A percentile compares a stretch with the other conserved stretches of the same genome.
Conservation (phyloP, 2,113 vertebrate species). For the Hippocampus comes region DNA sequence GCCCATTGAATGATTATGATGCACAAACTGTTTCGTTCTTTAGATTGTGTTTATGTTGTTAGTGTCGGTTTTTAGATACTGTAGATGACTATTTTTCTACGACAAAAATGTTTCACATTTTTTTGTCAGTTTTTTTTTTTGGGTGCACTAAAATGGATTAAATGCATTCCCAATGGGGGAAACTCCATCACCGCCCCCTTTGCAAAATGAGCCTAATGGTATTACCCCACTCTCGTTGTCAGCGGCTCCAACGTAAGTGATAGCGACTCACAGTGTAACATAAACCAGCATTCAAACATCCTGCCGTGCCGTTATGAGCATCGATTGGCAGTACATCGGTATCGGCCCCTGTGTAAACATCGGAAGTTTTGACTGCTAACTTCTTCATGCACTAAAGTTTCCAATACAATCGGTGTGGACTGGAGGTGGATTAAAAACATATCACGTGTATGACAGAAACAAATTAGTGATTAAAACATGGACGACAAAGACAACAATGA, state of each 20-base stretch:
- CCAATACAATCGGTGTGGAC: conserved; percentile 58
- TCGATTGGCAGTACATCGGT: conserved; percentile 70
- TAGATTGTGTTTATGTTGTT: no score
- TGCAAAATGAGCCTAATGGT: not conserved
- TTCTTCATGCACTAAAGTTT: conserved; percentile 71
- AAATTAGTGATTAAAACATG: conserved; percentile 34
- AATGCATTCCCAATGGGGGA: not conserved
- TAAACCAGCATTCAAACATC: conserved; percentile 44
- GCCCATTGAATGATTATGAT: no score
- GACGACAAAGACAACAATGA: not conserved
- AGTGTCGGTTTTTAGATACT: no score
- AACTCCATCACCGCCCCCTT: no score
- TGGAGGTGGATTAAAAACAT: conserved; percentile 55
- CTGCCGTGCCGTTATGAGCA: conserved; percentile 43
- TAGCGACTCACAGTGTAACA: conserved; percentile 43
- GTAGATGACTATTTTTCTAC: no score
- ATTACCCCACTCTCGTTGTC: not conserved
- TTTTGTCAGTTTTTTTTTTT: not conserved
- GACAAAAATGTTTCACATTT: no score
- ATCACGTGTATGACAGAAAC: conserved; percentile 41
- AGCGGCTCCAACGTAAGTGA: not conserved
- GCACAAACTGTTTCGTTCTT: no score
- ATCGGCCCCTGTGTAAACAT: conserved; percentile 74
- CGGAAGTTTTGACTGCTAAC: conserved; percentile 54
- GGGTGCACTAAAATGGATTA: not conserved